phyloP scores from a whole-genome alignment of 2,113 vertebrate species.

The Albula glossodonta region DNA sequence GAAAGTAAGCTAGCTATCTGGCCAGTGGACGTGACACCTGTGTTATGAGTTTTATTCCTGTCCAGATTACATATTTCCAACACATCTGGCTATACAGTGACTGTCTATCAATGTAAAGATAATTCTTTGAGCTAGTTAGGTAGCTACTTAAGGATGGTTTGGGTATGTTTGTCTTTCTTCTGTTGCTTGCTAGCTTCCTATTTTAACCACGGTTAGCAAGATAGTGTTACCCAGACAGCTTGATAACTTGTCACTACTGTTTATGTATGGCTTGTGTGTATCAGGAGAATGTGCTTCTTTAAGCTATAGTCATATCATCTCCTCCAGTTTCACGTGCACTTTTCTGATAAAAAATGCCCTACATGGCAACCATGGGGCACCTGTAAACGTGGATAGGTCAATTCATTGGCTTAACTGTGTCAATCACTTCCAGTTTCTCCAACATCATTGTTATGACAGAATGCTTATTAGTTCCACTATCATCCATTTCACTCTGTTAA shows the following conservation, averaged over 20 bases:
- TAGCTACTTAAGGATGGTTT: neutral
- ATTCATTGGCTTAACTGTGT: neutral
- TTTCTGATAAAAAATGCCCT: neutral
- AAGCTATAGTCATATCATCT: neutral
- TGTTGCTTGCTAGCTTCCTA: neutral
- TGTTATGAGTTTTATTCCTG: neutral
- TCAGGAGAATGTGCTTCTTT: neutral
- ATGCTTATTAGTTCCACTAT: neutral
- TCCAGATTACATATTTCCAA: neutral
- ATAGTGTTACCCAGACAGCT: neutral
- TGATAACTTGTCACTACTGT: neutral
- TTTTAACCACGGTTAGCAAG: no score
- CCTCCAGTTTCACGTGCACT: neutral
- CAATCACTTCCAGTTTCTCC: neutral
- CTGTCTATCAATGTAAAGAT: neutral
- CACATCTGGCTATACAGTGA: neutral
- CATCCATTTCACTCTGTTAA: neutral
- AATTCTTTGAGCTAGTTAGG: neutral
- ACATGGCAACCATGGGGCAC: neutral
- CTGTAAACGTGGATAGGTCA: neutral
- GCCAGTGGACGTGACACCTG: no score
- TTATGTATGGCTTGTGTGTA: neutral
- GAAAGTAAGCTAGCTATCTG: no score
- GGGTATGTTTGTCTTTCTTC: neutral
- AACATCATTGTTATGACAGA: neutral